These are phyloP conservation scores for Helicoverpa armigera DNA, from an alignment of 1,140 invertebrate genomes.

Conservation along the genomic window DNA sequence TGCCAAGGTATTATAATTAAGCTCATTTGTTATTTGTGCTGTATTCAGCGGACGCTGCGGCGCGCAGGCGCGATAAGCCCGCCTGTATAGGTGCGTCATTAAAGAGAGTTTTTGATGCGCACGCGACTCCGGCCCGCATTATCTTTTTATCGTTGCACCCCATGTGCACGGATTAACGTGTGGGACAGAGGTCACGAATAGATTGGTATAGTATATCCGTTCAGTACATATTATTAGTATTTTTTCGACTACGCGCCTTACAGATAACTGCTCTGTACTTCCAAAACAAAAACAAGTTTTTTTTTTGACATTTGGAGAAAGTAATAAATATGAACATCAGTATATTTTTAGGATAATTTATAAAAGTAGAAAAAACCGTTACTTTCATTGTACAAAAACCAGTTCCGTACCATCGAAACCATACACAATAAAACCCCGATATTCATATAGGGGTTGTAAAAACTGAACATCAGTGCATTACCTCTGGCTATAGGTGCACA, in stretches of 20 bases:
- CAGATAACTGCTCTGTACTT: too few relatives aligned
- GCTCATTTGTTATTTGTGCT: constrained; percentile 79
- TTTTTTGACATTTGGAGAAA: background rate
- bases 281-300: background rate
- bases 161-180: constrained; percentile 77
- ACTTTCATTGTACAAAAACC: background rate
- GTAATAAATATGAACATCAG: too few relatives aligned
- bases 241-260: too few relatives aligned
- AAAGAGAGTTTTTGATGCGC: constrained; percentile 80
- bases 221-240: background rate
- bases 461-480: constrained; percentile 52
- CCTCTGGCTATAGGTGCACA: constrained; percentile 74
- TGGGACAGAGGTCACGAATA: constrained; percentile 60
- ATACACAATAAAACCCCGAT: background rate
- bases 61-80: constrained; percentile 82
- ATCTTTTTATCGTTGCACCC: constrained; percentile 86
- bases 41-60: constrained; percentile 56
- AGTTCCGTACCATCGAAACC: background rate
- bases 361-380: background rate
- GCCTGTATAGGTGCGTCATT: constrained; percentile 81
- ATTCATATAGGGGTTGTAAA: constrained; percentile 16
- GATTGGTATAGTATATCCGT: background rate
- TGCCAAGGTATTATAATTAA: constrained; percentile 82
- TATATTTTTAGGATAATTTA: background rate
- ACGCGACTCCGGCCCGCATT: constrained; percentile 80